Conservation (phyloP, 2,888 invertebrate species). For the Drymonia ruficornis region DNA sequence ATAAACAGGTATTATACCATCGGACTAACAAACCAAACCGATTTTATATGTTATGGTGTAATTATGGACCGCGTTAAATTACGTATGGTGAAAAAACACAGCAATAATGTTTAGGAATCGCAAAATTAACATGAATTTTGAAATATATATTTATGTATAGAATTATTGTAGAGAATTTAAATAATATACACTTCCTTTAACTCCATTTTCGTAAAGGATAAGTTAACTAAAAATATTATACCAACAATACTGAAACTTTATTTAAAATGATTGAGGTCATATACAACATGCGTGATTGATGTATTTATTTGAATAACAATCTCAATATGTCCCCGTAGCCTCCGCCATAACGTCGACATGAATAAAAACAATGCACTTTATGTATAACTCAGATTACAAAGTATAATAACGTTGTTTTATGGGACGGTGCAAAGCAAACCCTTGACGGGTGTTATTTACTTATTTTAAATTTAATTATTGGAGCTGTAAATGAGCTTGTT, state of each 20-base stretch:
- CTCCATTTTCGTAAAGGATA: no score
- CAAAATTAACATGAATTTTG: no score
- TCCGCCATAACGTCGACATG: slow-evolving; percentile 49
- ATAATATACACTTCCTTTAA: no score
- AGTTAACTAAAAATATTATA: no score
- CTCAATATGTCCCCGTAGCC: slow-evolving; percentile 42
- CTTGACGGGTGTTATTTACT: slow-evolving; percentile 11
- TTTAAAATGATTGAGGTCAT: not conserved
- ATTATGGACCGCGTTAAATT: no score
- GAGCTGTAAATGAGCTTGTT: not conserved
- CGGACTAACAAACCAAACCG: not conserved
- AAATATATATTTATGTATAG: no score
- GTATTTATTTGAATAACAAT: slow-evolving; percentile 44
- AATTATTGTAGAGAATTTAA: no score
- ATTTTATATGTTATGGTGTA: not conserved
- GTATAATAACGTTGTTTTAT: slow-evolving; percentile 47
- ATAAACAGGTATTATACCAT: slow-evolving; percentile 36
- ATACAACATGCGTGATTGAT: slow-evolving; percentile 22
- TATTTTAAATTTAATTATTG: not conserved
- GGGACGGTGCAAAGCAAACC: slow-evolving; percentile 15
- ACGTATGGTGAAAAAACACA: no score
- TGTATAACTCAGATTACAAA: slow-evolving; percentile 53
- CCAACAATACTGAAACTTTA: no score
- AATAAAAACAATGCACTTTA: slow-evolving; percentile 55
- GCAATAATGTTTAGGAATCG: no score